Percentiles rank a stretch among this genome's conserved stretches.
Evolutionary conservation across 2,888 invertebrate species (phyloP).

Genomic region (Melieria omissa): DNA sequence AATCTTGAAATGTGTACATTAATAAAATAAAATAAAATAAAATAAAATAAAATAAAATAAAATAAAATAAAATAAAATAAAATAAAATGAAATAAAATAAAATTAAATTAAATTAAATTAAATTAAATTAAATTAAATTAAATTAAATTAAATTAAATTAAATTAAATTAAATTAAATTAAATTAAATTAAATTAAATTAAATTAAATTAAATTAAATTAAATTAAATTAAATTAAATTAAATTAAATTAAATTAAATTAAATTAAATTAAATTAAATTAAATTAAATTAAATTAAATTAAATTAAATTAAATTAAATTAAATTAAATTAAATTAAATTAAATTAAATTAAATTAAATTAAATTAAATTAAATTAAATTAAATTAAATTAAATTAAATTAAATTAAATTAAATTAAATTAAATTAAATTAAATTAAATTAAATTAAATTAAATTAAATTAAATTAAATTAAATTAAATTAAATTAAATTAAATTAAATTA

Average conservation of each 20-base stretch:
- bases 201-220: background rate
- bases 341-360: background rate
- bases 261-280: background rate
- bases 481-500: background rate
- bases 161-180: background rate
- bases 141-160: background rate
- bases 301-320: background rate
- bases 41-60: no score
- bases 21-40: no score
- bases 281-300: background rate
- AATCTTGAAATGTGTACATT: no score
- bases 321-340: background rate
- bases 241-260: background rate
- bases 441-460: background rate
- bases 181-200: background rate
- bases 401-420: background rate
- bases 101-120: no score
- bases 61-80: no score
- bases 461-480: background rate
- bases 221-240: background rate
- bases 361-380: background rate
- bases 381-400: background rate
- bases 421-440: background rate
- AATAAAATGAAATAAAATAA: no score
- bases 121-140: background rate